phyloP scores from a whole-genome alignment of 2,113 vertebrate species.

The Esox niger region DNA sequence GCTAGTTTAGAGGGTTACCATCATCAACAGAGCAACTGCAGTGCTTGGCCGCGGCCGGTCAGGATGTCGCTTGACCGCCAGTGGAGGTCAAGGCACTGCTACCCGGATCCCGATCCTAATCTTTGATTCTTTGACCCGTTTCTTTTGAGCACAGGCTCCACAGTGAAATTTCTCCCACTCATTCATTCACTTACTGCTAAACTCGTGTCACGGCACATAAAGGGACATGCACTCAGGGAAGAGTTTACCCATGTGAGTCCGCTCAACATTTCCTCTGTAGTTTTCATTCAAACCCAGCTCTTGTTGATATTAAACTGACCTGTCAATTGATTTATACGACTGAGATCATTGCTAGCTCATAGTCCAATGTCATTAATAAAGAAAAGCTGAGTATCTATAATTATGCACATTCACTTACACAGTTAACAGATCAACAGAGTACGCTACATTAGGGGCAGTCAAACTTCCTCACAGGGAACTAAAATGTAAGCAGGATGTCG shows the following conservation, averaged over 20 bases:
- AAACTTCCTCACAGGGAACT: too few species aligned
- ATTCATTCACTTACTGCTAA: not conserved
- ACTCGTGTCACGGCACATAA: not conserved
- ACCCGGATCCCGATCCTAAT: conserved; percentile 62
- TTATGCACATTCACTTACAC: too few species aligned
- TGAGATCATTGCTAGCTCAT: not conserved
- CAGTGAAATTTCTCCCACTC: conserved; percentile 50
- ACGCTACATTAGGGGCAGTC: too few species aligned
- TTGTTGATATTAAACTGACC: too few species aligned
- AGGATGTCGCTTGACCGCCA: not conserved
- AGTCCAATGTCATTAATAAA: too few species aligned
- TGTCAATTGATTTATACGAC: not conserved
- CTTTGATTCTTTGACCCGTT: conserved; percentile 67
- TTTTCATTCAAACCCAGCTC: not conserved
- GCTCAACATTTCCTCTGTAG: not conserved
- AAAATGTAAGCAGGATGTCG: too few species aligned
- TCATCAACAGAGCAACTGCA: not conserved
- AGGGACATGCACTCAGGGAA: not conserved
- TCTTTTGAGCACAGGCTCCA: conserved; percentile 57
- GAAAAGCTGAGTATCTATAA: too few species aligned
- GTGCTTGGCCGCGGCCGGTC: not conserved
- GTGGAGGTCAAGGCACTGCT: conserved; percentile 17
- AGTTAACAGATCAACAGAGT: too few species aligned
- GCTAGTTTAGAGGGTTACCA: conserved; percentile 1
- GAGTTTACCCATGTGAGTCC: not conserved